Evolutionary conservation across 2,888 invertebrate species (phyloP).

Genomic region (Eulithis prunata): DNA sequence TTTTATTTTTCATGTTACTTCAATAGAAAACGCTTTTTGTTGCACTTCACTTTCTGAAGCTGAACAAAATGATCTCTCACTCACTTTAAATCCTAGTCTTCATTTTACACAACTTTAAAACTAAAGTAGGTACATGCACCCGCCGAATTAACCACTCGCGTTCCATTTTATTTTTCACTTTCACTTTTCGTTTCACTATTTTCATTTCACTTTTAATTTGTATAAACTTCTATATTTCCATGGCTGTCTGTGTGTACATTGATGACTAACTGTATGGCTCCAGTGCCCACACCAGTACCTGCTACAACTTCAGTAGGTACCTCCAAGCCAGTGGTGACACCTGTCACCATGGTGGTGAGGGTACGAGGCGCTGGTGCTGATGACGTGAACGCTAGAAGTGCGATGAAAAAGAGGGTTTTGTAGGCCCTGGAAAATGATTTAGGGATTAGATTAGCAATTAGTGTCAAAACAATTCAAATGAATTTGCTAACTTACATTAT

Average conservation of each 20-base stretch:
- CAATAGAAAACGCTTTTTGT: neutral
- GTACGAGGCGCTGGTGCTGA: constrained; percentile 60
- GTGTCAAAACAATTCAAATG: neutral
- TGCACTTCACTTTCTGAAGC: constrained; percentile 17
- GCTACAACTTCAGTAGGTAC: constrained; percentile 67
- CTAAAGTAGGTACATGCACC: constrained; percentile 18
- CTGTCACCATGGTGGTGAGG: constrained; percentile 58
- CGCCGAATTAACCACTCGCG: neutral
- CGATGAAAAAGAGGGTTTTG: constrained; percentile 49
- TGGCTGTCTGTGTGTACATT: constrained; percentile 75
- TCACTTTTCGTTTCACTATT: neutral
- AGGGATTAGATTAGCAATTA: no score
- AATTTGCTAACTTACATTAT: constrained; percentile 15
- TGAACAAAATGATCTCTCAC: constrained; percentile 2
- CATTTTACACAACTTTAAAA: constrained; percentile 13
- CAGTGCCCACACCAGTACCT: constrained; percentile 62
- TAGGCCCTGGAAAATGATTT: constrained; percentile 56
- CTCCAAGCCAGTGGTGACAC: constrained; percentile 72
- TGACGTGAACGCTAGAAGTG: constrained; percentile 50
- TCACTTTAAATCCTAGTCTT: neutral
- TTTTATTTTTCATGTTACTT: neutral
- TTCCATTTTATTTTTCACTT: neutral
- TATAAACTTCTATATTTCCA: constrained; percentile 75
- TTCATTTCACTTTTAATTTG: constrained; percentile 50
- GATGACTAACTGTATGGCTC: constrained; percentile 71